phyloP scores from a whole-genome alignment of 2,113 vertebrate species.

The Colaptes auratus region DNA sequence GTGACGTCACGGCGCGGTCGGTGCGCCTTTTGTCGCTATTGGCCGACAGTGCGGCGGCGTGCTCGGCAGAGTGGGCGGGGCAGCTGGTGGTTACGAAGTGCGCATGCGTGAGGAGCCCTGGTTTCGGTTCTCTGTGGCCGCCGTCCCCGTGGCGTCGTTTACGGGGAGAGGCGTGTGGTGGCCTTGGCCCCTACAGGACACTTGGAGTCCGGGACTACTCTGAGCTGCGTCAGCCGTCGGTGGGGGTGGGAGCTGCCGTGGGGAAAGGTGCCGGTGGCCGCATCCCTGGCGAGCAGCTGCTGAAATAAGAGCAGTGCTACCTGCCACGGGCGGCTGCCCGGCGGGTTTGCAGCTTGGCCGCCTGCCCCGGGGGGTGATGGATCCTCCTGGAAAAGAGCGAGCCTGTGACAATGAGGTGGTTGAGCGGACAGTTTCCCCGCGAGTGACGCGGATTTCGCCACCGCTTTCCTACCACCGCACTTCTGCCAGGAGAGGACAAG shows the following conservation, averaged over 20 bases:
- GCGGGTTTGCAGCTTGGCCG: neutral
- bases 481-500: accelerated
- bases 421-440: accelerated
- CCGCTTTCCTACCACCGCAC: accelerated
- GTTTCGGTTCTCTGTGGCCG: neutral
- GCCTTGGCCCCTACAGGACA: accelerated
- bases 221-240: neutral
- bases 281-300: accelerated
- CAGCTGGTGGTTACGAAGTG: neutral
- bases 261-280: neutral
- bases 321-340: neutral
- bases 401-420: accelerated
- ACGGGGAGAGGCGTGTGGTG: neutral
- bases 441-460: accelerated
- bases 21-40: neutral
- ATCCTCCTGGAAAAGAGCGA: no score
- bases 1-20: neutral
- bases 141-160: neutral
- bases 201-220: neutral
- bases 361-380: accelerated
- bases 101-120: neutral
- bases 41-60: neutral
- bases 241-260: no score
- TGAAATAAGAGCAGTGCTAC: neutral
- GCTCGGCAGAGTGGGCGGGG: neutral